Evolutionary conservation across 2,888 invertebrate genomes (phyloP).

Genomic region (Penaeus monodon): DNA sequence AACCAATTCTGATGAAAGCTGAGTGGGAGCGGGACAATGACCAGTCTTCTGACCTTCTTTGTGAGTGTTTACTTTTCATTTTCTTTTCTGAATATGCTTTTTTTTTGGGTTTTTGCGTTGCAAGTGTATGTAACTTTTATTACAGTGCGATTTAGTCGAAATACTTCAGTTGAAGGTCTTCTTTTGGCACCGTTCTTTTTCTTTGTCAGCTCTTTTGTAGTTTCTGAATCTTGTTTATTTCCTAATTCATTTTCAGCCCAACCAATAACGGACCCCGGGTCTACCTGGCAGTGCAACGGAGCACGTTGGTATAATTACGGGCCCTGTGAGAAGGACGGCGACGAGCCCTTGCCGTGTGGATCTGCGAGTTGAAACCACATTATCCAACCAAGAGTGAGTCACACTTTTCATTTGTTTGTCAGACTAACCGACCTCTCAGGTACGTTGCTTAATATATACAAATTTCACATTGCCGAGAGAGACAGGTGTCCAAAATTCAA

Average conservation of each 20-base stretch:
- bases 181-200: too few relatives aligned
- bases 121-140: too few relatives aligned
- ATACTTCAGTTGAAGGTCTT: too few relatives aligned
- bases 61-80: conserved; percentile 19
- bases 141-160: too few relatives aligned
- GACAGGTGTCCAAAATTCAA: too few relatives aligned
- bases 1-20: conserved; percentile 32
- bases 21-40: conserved; percentile 4
- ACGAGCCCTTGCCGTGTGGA: conserved; percentile 47
- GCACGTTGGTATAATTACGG: conserved; percentile 52
- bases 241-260: conserved; percentile 16
- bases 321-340: conserved; percentile 56
- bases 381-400: conserved; percentile 29
- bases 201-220: too few relatives aligned
- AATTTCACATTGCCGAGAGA: not conserved
- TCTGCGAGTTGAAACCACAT: conserved; percentile 31
- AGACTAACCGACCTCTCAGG: not conserved
- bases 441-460: not conserved
- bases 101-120: too few relatives aligned
- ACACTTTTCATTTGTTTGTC: not conserved
- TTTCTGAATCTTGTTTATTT: not conserved
- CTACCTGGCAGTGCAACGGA: not conserved
- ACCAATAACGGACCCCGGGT: conserved; percentile 20
- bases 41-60: not conserved
- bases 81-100: not conserved